These are phyloP conservation scores for Sinocyclocheilus maitianheensis DNA, from an alignment of 2,113 vertebrate species.

Conservation along the genomic window DNA sequence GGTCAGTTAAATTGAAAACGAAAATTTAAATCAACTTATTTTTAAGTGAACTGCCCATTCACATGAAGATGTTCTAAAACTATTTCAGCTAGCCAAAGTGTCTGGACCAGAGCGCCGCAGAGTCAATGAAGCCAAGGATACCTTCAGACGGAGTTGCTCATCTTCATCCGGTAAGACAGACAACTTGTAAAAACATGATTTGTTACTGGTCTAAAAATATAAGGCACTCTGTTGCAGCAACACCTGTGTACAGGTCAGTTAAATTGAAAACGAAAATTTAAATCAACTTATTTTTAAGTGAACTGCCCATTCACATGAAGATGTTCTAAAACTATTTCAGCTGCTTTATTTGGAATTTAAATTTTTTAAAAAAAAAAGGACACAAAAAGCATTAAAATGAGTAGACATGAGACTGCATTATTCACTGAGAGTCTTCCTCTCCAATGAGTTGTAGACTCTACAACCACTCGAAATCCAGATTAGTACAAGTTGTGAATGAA, in stretches of 20 bases:
- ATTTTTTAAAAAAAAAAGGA: too few species aligned
- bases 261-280: neutral
- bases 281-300: too few species aligned
- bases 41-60: neutral
- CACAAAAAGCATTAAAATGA: too few species aligned
- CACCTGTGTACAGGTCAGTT: neutral
- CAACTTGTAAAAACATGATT: neutral
- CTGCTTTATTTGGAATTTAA: too few species aligned
- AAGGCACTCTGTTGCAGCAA: neutral
- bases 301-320: neutral
- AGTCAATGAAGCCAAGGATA: slow-evolving; percentile 77
- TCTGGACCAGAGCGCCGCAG: slow-evolving; percentile 68
- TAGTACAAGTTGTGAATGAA: neutral
- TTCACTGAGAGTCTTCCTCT: neutral
- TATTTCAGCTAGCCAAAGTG: slow-evolving; percentile 74
- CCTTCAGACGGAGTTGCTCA: slow-evolving; percentile 72
- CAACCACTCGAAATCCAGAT: neutral
- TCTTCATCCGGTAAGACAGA: slow-evolving; percentile 79
- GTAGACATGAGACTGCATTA: too few species aligned
- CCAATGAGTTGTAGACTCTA: neutral
- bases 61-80: neutral
- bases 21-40: neutral
- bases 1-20: neutral
- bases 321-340: too few species aligned
- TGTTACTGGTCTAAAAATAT: neutral